Conservation (phyloP, 2,888 invertebrate genomes). For the Portevinia maculata region DNA sequence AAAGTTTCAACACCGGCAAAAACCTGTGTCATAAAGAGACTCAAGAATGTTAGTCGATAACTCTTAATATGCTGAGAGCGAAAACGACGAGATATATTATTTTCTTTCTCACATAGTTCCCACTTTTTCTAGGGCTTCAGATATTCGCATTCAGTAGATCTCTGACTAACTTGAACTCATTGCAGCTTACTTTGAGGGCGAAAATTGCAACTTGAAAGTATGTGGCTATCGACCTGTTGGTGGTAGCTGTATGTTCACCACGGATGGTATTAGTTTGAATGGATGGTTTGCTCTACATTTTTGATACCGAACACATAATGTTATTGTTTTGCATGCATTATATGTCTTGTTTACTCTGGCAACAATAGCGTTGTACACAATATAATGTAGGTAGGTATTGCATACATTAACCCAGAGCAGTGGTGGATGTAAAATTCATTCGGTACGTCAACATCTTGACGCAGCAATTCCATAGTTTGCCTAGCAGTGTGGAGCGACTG, state of each 20-base stretch:
- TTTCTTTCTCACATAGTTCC: constrained; percentile 12
- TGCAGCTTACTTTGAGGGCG: neutral
- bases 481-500: too few relatives aligned
- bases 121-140: constrained; percentile 30
- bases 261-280: neutral
- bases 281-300: constrained; percentile 26
- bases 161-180: constrained; percentile 1
- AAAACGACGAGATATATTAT: constrained; percentile 33
- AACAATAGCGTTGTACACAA: neutral
- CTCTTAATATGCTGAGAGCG: constrained; percentile 39
- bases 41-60: constrained; percentile 14
- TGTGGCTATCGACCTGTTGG: constrained; percentile 10
- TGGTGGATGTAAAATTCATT: too few relatives aligned
- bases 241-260: neutral
- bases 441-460: neutral
- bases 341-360: neutral
- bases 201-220: constrained; percentile 13
- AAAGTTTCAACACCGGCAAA: constrained; percentile 23
- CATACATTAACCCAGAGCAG: too few relatives aligned
- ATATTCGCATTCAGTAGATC: constrained; percentile 6
- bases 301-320: constrained; percentile 10
- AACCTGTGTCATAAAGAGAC: constrained; percentile 9
- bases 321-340: neutral
- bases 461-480: too few relatives aligned
- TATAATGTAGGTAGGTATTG: neutral